These are phyloP conservation scores for Abscondita cerata DNA, from an alignment of 2,888 invertebrate species.

Conservation along the genomic window DNA sequence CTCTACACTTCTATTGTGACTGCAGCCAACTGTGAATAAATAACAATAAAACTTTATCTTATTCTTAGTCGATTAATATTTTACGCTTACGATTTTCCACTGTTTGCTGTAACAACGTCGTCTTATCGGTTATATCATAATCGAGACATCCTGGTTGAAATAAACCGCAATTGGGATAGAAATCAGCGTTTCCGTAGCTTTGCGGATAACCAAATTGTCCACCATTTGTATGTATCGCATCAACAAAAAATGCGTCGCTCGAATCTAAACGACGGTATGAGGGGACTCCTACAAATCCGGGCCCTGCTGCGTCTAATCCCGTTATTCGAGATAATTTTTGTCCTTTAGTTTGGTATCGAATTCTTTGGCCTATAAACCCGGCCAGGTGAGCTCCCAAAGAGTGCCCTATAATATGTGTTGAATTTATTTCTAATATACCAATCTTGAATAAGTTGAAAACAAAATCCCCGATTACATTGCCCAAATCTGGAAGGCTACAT, in stretches of 20 bases:
- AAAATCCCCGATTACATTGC: slow-evolving; percentile 23
- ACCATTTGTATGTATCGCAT: slow-evolving; percentile 76
- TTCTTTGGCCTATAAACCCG: slow-evolving; percentile 36
- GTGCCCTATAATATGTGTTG: slow-evolving; percentile 40
- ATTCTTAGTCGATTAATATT: not conserved
- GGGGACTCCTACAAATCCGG: slow-evolving; percentile 28
- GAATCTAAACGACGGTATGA: slow-evolving; percentile 66
- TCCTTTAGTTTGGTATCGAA: slow-evolving; percentile 22
- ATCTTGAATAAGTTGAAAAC: slow-evolving; percentile 13
- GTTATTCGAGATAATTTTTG: slow-evolving; percentile 30
- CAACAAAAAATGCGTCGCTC: slow-evolving; percentile 72
- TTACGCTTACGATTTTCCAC: slow-evolving; percentile 22
- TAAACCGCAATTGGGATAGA: slow-evolving; percentile 75
- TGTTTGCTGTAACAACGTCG: slow-evolving; percentile 15
- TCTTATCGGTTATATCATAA: slow-evolving; percentile 16
- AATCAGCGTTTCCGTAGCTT: slow-evolving; percentile 72
- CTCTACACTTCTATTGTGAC: slow-evolving; percentile 21
- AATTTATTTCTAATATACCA: slow-evolving; percentile 16
- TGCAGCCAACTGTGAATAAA: slow-evolving; percentile 26
- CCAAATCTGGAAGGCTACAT: slow-evolving; percentile 15
- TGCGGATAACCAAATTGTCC: slow-evolving; percentile 72
- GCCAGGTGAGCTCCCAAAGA: slow-evolving; percentile 41
- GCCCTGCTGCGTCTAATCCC: slow-evolving; percentile 37
- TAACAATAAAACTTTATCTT: not conserved
- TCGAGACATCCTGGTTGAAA: slow-evolving; percentile 69